These are phyloP conservation scores for Daboia siamensis DNA, from an alignment of 2,113 vertebrate genomes.

Conservation along the genomic window DNA sequence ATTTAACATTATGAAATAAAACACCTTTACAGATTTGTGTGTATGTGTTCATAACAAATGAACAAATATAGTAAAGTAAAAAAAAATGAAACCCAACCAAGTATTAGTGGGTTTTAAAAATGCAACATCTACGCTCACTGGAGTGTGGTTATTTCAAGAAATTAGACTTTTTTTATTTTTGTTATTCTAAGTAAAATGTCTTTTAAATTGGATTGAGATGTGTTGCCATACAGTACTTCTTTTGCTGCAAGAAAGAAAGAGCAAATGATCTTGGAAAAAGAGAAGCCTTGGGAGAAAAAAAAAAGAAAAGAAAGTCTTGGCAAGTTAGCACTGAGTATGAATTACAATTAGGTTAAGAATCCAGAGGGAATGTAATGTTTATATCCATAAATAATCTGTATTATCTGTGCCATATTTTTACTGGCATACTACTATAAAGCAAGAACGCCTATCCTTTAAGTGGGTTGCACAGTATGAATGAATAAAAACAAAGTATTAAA, in stretches of 20 bases:
- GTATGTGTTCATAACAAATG: not conserved
- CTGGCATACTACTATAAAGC: not conserved
- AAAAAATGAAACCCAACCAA: not conserved
- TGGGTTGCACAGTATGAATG: not conserved
- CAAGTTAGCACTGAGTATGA: constrained; percentile 36
- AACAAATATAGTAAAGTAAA: not conserved
- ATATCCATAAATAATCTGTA: not conserved
- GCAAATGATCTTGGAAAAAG: constrained; percentile 25
- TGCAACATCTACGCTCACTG: not conserved
- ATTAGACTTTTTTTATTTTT: constrained; percentile 15
- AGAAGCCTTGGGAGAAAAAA: not conserved
- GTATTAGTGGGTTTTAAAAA: not conserved
- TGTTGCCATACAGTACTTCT: constrained; percentile 20
- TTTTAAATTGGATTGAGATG: constrained; percentile 15
- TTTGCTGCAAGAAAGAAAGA: constrained; percentile 12
- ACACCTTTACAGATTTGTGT: not conserved
- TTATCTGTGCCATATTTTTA: not conserved
- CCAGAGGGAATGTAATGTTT: not conserved
- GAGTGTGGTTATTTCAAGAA: not conserved
- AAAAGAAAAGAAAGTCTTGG: constrained; percentile 32
- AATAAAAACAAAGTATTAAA: not conserved
- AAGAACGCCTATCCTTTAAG: constrained; percentile 2
- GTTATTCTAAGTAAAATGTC: not conserved
- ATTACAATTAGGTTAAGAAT: constrained; percentile 37
- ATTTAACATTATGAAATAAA: not conserved